Percentiles rank a stretch among this genome's conserved stretches.
These are phyloP conservation scores for Phlogophora meticulosa DNA, from an alignment of 2,888 invertebrate genomes.

Conservation along the genomic window DNA sequence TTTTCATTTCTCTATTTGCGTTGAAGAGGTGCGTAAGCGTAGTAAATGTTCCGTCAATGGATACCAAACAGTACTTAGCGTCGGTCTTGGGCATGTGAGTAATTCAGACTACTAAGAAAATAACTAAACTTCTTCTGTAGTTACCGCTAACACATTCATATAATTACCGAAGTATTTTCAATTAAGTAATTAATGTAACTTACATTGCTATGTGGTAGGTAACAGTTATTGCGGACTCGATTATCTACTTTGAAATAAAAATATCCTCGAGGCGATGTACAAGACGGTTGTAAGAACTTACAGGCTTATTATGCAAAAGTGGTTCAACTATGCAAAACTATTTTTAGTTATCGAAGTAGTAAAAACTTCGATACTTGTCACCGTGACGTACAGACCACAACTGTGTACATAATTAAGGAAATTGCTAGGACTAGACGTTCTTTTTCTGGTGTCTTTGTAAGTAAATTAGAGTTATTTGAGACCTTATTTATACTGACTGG, in stretches of 20 bases:
- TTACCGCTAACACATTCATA: slow-evolving; percentile 25
- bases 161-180: slow-evolving; percentile 44
- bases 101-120: slow-evolving; percentile 37
- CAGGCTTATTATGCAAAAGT: slow-evolving; percentile 54
- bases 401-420: slow-evolving; percentile 43
- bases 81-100: neutral
- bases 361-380: slow-evolving; percentile 50
- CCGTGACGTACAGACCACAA: slow-evolving; percentile 38
- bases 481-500: slow-evolving; percentile 11
- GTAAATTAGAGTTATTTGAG: slow-evolving; percentile 25
- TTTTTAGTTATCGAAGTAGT: slow-evolving; percentile 42
- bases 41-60: slow-evolving; percentile 13
- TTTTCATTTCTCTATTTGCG: neutral
- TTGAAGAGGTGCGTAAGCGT: neutral
- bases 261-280: slow-evolving; percentile 31
- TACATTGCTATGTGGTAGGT: slow-evolving; percentile 28
- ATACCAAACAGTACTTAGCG: slow-evolving; percentile 9
- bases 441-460: slow-evolving; percentile 27
- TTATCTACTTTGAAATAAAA: slow-evolving; percentile 40
- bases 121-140: slow-evolving; percentile 22
- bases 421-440: slow-evolving; percentile 10
- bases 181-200: slow-evolving; percentile 45
- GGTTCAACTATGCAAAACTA: slow-evolving; percentile 51
- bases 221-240: slow-evolving; percentile 42
- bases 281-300: slow-evolving; percentile 41